Evolutionary conservation across 64 coral and sea anemone genomes (phyloP).

Genomic region (Dendrophyllia cribrosa): DNA sequence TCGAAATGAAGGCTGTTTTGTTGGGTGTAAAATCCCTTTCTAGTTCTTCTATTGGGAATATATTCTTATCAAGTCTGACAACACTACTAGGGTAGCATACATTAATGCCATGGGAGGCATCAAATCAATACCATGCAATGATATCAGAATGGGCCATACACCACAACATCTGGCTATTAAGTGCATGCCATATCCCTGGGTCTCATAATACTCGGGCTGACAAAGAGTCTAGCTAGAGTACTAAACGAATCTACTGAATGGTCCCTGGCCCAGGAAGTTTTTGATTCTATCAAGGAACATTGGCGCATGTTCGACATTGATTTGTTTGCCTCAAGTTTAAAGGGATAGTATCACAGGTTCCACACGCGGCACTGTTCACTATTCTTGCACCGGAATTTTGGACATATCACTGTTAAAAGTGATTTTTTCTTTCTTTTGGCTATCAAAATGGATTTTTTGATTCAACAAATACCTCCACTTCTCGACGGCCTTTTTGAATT

Average conservation of each 20-base stretch:
- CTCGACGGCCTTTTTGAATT: no score
- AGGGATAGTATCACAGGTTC: no score
- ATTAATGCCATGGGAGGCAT: slow-evolving; percentile 25
- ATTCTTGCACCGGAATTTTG: no score
- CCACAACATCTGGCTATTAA: slow-evolving; percentile 44
- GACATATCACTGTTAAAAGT: no score
- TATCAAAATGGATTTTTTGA: no score
- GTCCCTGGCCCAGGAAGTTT: background rate
- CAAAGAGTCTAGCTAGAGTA: background rate
- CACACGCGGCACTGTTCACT: no score
- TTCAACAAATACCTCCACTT: no score
- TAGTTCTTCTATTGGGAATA: background rate
- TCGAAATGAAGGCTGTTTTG: slow-evolving; percentile 56
- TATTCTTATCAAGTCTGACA: slow-evolving; percentile 13
- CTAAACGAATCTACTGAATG: slow-evolving; percentile 22
- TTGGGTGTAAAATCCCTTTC: slow-evolving; percentile 34
- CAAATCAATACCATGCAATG: slow-evolving; percentile 20
- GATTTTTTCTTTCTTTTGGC: no score
- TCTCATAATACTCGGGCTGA: slow-evolving; percentile 34
- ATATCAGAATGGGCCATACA: slow-evolving; percentile 24
- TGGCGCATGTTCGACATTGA: slow-evolving; percentile 30
- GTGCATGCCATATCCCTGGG: slow-evolving; percentile 11
- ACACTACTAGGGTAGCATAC: slow-evolving; percentile 30
- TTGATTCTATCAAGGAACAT: background rate
- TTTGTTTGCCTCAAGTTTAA: slow-evolving; percentile 55